Conservation (phyloP, 2,113 vertebrate species). For the Rhynchopsitta pachyrhyncha region DNA sequence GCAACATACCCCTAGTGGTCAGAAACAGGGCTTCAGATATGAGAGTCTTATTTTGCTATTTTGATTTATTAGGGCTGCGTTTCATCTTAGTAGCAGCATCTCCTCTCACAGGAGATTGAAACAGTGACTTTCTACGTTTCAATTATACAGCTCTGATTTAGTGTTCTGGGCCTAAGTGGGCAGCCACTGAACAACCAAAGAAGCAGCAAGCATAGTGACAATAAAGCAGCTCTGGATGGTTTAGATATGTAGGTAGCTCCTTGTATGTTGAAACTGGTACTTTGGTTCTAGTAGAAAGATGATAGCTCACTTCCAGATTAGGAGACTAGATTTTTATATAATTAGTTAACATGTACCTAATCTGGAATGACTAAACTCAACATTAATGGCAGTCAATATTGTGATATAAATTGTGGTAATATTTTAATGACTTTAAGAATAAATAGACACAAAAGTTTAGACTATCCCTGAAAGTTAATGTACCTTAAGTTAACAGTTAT, state of each 20-base stretch:
- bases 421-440: not conserved
- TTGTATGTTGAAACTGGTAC: not conserved
- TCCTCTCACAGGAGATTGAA: not conserved
- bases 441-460: not conserved
- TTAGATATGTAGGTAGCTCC: not conserved
- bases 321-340: not conserved
- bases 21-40: not conserved
- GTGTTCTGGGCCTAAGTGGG: not conserved
- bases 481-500: not conserved
- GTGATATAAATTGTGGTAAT: not conserved
- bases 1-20: not conserved
- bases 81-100: not conserved
- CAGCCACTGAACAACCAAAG: not conserved
- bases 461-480: not conserved
- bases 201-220: not conserved
- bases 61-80: not conserved
- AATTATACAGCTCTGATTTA: not conserved
- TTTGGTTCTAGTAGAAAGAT: not conserved
- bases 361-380: not conserved
- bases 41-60: not conserved
- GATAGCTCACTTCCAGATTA: not conserved
- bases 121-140: not conserved
- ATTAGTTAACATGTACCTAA: not conserved
- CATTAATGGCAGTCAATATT: not conserved
- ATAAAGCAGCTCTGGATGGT: not conserved